Base-by-base conservation (phyloP, 2,888 invertebrate genomes). In the Yponomeuta cagnagella region DNA sequence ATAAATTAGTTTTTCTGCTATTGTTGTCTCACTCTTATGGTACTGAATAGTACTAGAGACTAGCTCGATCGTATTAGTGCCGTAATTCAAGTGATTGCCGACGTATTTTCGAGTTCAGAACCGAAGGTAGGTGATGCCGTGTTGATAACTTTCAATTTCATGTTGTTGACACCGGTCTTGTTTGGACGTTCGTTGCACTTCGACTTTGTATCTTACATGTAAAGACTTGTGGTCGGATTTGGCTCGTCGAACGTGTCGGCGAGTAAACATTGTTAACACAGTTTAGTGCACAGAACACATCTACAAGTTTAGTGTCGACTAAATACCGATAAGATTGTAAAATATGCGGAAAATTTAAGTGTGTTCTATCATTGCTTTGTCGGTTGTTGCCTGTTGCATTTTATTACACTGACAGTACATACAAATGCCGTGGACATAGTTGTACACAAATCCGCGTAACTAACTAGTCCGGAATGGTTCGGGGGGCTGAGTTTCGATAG, bases 261-360 rank as follows among this genome's bases (percentile, higher is more conserved):
- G 52, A 15, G 12, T 58, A 58, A 52, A 15, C 52, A 58, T 15
- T 58, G 74, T 70, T 10, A 15, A 6, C 76, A 75, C 69, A 72
- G 74, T n/a, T 70, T 73, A 23, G 23, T 23, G 23, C 23, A 23
- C 23, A 23, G 23, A 23, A 23, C 23, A 23, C 23, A 23, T 23
- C 23, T 23, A 23, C 23, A 23, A 72, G 74, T n/a, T 70, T 73
- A 10, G 76, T 43, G 76, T 75, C 73, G 68, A 31, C 12, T 12
- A 75, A 76, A 63, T 70, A 72, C 23, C 69, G 72, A 30, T 74
- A 74, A 23, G 63, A 73, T 72, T 70, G 43, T 23, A 73, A 74
- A 71, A 75, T 31, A 74, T 58, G 69, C 82, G 6, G 83, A 69
- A 86, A 87, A 2, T 15, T 58, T 1, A 58, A 15, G 52, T 58